Evolutionary conservation across 37 sponge, comb jelly and placozoan genomes (phyloP).

Genomic region (Theonella swinhoei): DNA sequence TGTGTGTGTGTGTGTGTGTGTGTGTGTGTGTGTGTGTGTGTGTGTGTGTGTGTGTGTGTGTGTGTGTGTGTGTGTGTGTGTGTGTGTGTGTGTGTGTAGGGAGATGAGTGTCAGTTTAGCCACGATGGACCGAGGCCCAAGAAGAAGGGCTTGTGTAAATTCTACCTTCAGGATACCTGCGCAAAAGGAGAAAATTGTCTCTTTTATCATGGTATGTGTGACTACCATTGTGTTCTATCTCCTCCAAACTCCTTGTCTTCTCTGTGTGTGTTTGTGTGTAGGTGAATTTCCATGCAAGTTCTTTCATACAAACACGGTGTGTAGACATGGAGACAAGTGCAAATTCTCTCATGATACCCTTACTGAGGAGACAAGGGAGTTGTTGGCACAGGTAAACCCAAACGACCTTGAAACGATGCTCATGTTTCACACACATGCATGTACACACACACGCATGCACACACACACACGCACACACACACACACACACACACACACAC

Average conservation of each 20-base stretch:
- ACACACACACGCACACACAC: conserved; percentile 44
- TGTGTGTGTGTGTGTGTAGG: too few species aligned
- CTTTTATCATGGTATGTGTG: conserved; percentile 90
- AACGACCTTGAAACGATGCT: background rate
- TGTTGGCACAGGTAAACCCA: conserved; percentile 43
- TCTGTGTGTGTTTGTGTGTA: too few species aligned
- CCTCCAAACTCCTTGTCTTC: too few species aligned
- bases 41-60: too few species aligned
- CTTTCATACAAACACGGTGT: conserved; percentile 63
- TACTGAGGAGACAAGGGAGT: conserved; percentile 66
- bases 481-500: conserved; percentile 20
- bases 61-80: too few species aligned
- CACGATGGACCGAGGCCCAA: conserved; percentile 69
- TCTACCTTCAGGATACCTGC: conserved; percentile 79
- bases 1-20: too few species aligned
- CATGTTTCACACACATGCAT: background rate
- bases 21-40: too few species aligned
- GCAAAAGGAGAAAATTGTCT: conserved; percentile 80
- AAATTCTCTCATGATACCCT: conserved; percentile 89
- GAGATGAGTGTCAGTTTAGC: conserved; percentile 69
- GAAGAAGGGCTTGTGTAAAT: conserved; percentile 91
- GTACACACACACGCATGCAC: conserved; percentile 23
- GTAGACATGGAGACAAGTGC: conserved; percentile 81
- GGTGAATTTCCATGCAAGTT: conserved; percentile 90
- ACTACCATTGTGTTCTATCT: too few species aligned